A percentile compares a stretch with the other conserved stretches of the same genome.
These are phyloP conservation scores for Acronicta aceris DNA, from an alignment of 2,888 invertebrate genomes.

Conservation along the genomic window DNA sequence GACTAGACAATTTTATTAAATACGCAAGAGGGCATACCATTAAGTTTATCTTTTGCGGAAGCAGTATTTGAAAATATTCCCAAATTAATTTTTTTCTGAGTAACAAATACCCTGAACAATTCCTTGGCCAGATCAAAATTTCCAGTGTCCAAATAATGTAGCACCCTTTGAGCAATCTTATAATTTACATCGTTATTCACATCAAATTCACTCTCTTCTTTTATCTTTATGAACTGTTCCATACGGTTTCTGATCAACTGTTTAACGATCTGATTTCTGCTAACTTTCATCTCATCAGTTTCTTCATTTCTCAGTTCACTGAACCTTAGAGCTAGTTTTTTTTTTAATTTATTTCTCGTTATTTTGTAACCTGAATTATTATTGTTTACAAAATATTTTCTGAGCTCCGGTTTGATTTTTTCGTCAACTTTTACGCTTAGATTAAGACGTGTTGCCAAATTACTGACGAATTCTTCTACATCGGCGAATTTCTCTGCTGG, in stretches of 20 bases:
- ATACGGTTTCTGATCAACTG: constrained; percentile 79
- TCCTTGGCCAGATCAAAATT: constrained; percentile 74
- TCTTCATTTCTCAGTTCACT: constrained; percentile 6
- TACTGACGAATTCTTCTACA: constrained; percentile 69
- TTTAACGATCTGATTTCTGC: constrained; percentile 74
- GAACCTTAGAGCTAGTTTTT: constrained; percentile 13
- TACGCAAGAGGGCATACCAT: constrained; percentile 36
- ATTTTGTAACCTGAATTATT: constrained; percentile 4
- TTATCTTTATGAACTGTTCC: constrained; percentile 66
- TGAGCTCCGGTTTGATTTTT: constrained; percentile 34
- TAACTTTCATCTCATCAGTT: constrained; percentile 62
- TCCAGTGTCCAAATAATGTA: constrained; percentile 71
- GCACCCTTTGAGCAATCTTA: constrained; percentile 72
- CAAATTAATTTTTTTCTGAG: constrained; percentile 45
- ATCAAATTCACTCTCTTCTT: constrained; percentile 62
- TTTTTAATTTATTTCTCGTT: constrained; percentile 8
- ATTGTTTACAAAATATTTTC: constrained; percentile 6
- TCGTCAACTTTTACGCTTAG: constrained; percentile 47
- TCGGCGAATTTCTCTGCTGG: constrained; percentile 58
- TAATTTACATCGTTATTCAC: constrained; percentile 67
- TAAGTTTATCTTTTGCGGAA: constrained; percentile 5
- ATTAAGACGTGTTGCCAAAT: constrained; percentile 63
- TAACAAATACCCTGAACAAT: constrained; percentile 72
- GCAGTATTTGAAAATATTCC: constrained; percentile 15
- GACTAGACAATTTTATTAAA: neutral